A percentile compares a stretch with the other conserved stretches of the same genome.
These are phyloP conservation scores for Acholoe squamosa DNA, from an alignment of 2,888 invertebrate genomes.

Conservation along the genomic window DNA sequence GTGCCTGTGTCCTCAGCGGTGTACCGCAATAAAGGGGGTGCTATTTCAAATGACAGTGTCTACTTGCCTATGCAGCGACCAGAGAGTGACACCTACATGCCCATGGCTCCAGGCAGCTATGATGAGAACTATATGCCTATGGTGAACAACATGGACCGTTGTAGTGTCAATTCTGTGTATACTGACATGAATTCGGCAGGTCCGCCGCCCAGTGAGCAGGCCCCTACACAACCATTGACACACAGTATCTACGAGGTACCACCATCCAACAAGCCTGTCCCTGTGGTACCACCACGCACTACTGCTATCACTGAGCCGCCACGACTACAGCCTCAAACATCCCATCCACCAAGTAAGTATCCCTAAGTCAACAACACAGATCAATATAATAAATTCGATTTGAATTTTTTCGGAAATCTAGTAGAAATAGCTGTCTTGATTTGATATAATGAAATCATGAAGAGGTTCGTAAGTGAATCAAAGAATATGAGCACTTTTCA, in stretches of 20 bases:
- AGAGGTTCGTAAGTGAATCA: no score
- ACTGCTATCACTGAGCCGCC: slow-evolving; percentile 24
- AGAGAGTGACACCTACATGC: slow-evolving; percentile 44
- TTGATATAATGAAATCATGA: no score
- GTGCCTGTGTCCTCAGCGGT: neutral
- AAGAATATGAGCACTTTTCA: no score
- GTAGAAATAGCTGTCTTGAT: no score
- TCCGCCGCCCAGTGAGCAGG: neutral
- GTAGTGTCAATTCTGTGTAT: slow-evolving; percentile 22
- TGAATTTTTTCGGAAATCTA: no score
- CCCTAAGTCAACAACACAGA: neutral
- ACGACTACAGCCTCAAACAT: slow-evolving; percentile 28
- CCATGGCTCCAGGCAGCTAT: slow-evolving; percentile 25
- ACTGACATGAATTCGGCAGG: slow-evolving; percentile 40
- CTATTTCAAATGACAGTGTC: neutral
- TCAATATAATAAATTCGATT: no score
- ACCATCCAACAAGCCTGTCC: slow-evolving; percentile 57
- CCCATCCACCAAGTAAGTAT: slow-evolving; percentile 21
- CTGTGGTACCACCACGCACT: slow-evolving; percentile 34
- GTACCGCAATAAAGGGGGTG: neutral
- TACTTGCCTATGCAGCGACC: slow-evolving; percentile 57
- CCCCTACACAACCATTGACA: neutral
- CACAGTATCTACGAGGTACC: slow-evolving; percentile 59
- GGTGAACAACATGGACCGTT: neutral
- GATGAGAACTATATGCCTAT: slow-evolving; percentile 30